These are phyloP conservation scores for Paratilapia polleni DNA, from an alignment of 2,113 vertebrate species.

Conservation along the genomic window DNA sequence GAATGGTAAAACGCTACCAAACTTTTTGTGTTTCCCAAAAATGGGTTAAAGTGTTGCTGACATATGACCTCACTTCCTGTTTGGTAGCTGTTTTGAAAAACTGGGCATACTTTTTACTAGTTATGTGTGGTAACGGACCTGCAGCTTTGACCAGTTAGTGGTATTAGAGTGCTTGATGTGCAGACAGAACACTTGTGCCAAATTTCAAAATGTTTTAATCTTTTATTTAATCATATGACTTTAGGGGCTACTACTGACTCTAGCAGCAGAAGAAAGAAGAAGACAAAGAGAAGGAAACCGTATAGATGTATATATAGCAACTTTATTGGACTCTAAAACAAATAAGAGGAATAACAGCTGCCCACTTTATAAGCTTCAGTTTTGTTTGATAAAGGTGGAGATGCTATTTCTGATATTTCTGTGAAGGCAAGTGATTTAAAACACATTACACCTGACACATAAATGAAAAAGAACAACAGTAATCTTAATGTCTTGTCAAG, in stretches of 20 bases:
- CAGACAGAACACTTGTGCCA: neutral
- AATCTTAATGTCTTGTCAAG: slow-evolving; percentile 30
- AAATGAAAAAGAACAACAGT: slow-evolving; percentile 55
- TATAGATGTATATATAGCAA: neutral
- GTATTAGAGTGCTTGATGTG: neutral
- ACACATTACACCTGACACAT: slow-evolving; percentile 49
- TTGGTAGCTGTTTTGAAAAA: neutral
- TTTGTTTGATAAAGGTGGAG: slow-evolving; percentile 18
- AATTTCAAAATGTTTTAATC: neutral
- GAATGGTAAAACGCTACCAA: neutral
- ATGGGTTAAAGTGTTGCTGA: neutral
- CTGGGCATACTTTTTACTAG: neutral
- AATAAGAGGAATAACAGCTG: slow-evolving; percentile 4
- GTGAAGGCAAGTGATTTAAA: slow-evolving; percentile 52
- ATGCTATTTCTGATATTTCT: slow-evolving; percentile 47
- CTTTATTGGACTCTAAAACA: neutral
- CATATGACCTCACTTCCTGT: neutral
- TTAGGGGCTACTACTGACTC: neutral
- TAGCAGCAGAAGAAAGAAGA: neutral
- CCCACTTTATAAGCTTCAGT: neutral
- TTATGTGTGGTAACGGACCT: neutral
- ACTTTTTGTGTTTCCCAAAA: neutral
- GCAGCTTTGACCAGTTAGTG: neutral
- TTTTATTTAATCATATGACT: neutral
- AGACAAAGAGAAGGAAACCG: neutral